These are phyloP conservation scores for Drosophila anomalata DNA, from an alignment of 2,888 invertebrate genomes.

Conservation along the genomic window DNA sequence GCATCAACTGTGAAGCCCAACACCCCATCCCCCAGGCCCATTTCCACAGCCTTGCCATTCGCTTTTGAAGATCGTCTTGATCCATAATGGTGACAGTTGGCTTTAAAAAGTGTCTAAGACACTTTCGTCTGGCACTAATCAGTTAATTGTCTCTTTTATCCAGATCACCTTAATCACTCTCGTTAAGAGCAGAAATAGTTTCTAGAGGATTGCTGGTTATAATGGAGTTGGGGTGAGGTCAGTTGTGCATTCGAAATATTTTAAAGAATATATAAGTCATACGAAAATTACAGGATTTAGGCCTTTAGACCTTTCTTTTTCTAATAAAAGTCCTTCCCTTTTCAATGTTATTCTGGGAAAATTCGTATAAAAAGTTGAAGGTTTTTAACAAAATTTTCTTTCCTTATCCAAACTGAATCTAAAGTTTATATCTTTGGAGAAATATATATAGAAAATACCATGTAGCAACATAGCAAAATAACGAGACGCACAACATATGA, in stretches of 20 bases:
- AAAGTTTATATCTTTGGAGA: background rate
- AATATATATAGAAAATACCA: background rate
- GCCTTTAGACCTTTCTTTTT: too few relatives aligned
- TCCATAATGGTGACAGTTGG: conserved; percentile 21
- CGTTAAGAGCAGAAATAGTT: background rate
- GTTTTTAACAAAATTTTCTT: background rate
- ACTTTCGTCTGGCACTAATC: conserved; percentile 21
- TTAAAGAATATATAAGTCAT: background rate
- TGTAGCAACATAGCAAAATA: background rate
- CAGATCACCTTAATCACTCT: conserved; percentile 12
- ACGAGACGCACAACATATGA: conserved; percentile 12
- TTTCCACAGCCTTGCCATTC: conserved; percentile 18
- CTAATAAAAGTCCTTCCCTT: background rate
- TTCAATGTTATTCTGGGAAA: background rate
- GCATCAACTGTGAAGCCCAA: conserved; percentile 62
- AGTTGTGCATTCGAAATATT: background rate
- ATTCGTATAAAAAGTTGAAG: background rate
- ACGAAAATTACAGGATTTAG: too few relatives aligned
- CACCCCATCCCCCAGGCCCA: conserved; percentile 13
- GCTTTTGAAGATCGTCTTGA: conserved; percentile 16
- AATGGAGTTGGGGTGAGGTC: background rate
- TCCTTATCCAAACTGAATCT: background rate
- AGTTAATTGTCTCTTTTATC: background rate
- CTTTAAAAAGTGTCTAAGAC: conserved; percentile 25
- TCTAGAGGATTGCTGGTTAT: background rate